Evolutionary conservation across 2,113 vertebrate species (phyloP).

Genomic region (Urocitellus parryii): DNA sequence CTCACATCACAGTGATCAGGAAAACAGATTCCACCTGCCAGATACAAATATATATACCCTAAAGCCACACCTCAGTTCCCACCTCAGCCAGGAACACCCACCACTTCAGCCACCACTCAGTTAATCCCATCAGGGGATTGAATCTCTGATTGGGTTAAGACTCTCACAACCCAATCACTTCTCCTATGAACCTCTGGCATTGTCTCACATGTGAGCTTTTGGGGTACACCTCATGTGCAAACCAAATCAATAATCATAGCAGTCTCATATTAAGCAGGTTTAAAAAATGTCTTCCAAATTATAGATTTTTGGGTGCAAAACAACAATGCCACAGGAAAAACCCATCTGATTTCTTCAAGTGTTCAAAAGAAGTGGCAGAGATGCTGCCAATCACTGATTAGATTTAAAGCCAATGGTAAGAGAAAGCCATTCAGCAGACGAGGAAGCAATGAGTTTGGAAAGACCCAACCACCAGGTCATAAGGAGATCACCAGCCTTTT

Average conservation of each 20-base stretch:
- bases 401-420: not conserved
- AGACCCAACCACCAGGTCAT: not conserved
- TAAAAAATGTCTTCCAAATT: not conserved
- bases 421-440: not conserved
- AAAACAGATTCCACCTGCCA: too few species aligned
- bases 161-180: too few species aligned
- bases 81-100: too few species aligned
- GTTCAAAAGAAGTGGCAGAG: not conserved
- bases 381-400: not conserved
- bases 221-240: too few species aligned
- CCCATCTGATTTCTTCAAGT: not conserved
- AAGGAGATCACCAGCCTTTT: not conserved
- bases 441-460: not conserved
- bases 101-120: too few species aligned
- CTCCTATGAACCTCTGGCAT: too few species aligned
- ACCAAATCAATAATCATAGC: not conserved
- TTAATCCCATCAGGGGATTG: too few species aligned
- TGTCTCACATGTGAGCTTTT: too few species aligned
- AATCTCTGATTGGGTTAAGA: too few species aligned
- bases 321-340: not conserved
- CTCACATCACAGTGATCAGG: too few species aligned
- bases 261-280: not conserved
- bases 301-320: not conserved
- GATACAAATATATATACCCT: too few species aligned
- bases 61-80: too few species aligned